Conservation (phyloP, 2,797 vertebrate species). For the Melanotaenia nigrans region DNA sequence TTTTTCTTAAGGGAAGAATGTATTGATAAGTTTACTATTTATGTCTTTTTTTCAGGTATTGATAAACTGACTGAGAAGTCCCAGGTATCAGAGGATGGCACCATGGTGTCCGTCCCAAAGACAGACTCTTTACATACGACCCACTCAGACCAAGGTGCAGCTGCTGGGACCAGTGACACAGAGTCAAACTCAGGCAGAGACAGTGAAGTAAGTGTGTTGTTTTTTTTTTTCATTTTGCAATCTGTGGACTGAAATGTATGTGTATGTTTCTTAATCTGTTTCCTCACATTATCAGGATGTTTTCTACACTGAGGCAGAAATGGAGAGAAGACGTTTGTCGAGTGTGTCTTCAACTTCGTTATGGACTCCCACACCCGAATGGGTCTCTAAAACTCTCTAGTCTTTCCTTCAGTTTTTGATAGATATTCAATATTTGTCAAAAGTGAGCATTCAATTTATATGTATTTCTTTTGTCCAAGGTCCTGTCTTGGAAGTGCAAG, state of each 20-base stretch:
- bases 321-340: slow-evolving; percentile 87
- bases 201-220: slow-evolving; percentile 75
- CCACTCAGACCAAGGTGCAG: slow-evolving; percentile 71
- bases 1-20: background rate
- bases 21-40: background rate
- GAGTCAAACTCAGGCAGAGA: slow-evolving; percentile 85
- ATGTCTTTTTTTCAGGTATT: slow-evolving; percentile 82
- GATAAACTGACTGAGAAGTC: slow-evolving; percentile 98
- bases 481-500: slow-evolving; percentile 96
- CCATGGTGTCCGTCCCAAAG: slow-evolving; percentile 89
- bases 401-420: background rate
- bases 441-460: background rate
- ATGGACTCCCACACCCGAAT: slow-evolving; percentile 92
- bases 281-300: slow-evolving; percentile 81
- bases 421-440: background rate
- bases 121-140: slow-evolving; percentile 68
- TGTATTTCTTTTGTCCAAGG: slow-evolving; percentile 70
- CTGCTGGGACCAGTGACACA: slow-evolving; percentile 79
- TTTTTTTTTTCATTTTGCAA: background rate
- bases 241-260: background rate
- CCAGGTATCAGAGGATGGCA: slow-evolving; percentile 97
- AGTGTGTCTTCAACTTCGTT: slow-evolving; percentile 84
- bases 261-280: background rate
- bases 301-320: slow-evolving; percentile 84
- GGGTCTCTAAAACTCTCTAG: slow-evolving; percentile 82